Conservation (phyloP, 2,113 vertebrate genomes). For the Pycnonotus jocosus region DNA sequence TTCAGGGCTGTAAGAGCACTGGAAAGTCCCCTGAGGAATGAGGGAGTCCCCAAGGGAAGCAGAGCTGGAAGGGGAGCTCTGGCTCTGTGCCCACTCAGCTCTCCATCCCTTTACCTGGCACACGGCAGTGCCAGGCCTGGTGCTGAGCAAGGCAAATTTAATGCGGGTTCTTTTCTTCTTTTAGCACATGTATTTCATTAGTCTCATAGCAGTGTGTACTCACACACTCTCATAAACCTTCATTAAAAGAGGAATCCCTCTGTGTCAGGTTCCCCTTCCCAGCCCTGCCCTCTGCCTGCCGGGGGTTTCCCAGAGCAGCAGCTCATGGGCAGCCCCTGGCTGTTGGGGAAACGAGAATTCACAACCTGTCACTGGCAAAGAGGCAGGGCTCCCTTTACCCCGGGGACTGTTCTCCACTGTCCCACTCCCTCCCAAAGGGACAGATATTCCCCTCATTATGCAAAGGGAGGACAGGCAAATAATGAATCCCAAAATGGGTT, state of each 20-base stretch:
- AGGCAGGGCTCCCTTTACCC: background rate
- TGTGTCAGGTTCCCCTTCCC: background rate
- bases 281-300: background rate
- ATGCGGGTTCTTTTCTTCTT: background rate
- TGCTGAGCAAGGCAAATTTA: background rate
- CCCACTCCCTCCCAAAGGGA: background rate
- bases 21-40: background rate
- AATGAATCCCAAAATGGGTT: background rate
- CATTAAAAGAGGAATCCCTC: background rate
- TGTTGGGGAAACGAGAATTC: background rate
- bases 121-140: background rate
- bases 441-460: background rate
- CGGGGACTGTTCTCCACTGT: background rate
- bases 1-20: background rate
- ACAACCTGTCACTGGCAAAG: background rate
- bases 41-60: background rate
- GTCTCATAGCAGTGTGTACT: background rate
- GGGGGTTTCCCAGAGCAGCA: background rate
- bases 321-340: rapidly evolving
- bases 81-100: background rate
- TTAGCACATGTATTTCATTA: background rate
- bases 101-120: background rate
- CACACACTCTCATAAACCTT: background rate
- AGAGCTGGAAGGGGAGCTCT: background rate
- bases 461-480: background rate